phyloP scores from a whole-genome alignment of 1,140 invertebrate species.

The Ptiloglossa arizonensis region DNA sequence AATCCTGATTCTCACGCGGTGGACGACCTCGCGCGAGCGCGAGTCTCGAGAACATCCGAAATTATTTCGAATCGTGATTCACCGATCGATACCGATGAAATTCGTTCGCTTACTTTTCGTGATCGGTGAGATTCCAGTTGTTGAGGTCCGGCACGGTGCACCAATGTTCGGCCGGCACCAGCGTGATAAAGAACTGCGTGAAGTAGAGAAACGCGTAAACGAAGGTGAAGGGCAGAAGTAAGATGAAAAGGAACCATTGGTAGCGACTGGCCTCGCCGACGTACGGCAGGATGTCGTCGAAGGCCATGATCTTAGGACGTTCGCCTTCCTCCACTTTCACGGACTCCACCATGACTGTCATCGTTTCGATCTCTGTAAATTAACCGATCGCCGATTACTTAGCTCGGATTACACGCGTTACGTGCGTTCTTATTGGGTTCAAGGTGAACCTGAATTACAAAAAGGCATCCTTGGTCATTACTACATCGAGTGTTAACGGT shows the following conservation, averaged over 20 bases:
- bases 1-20: too few relatives aligned
- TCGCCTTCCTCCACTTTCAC: slow-evolving; percentile 76
- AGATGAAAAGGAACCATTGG: slow-evolving; percentile 92
- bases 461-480: not conserved
- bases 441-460: not conserved
- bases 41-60: too few relatives aligned
- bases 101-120: slow-evolving; percentile 73
- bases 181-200: slow-evolving; percentile 92
- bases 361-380: slow-evolving; percentile 65
- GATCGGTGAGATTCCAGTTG: slow-evolving; percentile 74
- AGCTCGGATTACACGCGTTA: not conserved
- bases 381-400: not conserved
- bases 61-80: too few relatives aligned
- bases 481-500: not conserved
- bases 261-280: slow-evolving; percentile 94
- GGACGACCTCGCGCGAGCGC: too few relatives aligned
- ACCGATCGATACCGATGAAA: too few relatives aligned
- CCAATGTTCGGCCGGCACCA: slow-evolving; percentile 90
- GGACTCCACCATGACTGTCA: slow-evolving; percentile 74
- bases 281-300: slow-evolving; percentile 92
- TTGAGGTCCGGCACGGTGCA: slow-evolving; percentile 87
- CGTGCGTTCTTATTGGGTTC: not conserved
- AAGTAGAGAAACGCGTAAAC: slow-evolving; percentile 94
- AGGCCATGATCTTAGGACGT: slow-evolving; percentile 83
- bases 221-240: slow-evolving; percentile 92